These are phyloP conservation scores for Sinosuthora webbiana DNA, from an alignment of 2,113 vertebrate species.

Conservation along the genomic window DNA sequence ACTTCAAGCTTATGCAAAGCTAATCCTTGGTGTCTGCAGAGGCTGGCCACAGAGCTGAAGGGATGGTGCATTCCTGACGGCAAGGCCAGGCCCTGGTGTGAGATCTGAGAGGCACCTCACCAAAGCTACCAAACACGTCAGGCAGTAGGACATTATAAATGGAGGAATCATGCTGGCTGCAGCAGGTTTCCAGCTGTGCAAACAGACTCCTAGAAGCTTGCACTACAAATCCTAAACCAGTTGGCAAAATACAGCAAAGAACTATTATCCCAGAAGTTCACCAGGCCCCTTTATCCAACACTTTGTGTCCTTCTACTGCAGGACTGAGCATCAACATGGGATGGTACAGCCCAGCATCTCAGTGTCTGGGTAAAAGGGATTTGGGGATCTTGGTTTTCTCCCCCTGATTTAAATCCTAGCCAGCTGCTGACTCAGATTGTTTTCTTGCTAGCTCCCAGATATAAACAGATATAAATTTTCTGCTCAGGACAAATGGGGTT, in stretches of 20 bases:
- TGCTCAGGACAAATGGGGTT: background rate
- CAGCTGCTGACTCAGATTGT: background rate
- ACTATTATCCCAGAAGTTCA: background rate
- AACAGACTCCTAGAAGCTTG: background rate
- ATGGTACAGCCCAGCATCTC: background rate
- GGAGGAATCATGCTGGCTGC: background rate
- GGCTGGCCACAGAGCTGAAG: background rate
- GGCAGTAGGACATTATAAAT: background rate
- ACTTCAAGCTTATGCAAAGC: background rate
- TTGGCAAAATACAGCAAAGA: background rate
- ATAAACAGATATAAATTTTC: background rate
- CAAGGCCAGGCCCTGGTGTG: background rate
- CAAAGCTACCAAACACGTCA: slow-evolving; percentile 4
- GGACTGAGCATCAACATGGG: accelerated
- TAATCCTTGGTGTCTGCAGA: slow-evolving; percentile 14
- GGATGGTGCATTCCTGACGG: background rate
- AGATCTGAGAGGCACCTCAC: background rate
- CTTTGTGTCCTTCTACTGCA: accelerated
- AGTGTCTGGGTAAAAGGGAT: background rate
- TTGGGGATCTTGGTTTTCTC: background rate
- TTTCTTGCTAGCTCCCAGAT: background rate
- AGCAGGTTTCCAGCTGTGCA: slow-evolving; percentile 45
- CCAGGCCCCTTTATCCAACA: background rate
- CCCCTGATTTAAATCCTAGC: background rate
- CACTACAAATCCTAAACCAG: background rate